phyloP scores from a whole-genome alignment of 2,888 invertebrate species.

The Oithona nana region DNA sequence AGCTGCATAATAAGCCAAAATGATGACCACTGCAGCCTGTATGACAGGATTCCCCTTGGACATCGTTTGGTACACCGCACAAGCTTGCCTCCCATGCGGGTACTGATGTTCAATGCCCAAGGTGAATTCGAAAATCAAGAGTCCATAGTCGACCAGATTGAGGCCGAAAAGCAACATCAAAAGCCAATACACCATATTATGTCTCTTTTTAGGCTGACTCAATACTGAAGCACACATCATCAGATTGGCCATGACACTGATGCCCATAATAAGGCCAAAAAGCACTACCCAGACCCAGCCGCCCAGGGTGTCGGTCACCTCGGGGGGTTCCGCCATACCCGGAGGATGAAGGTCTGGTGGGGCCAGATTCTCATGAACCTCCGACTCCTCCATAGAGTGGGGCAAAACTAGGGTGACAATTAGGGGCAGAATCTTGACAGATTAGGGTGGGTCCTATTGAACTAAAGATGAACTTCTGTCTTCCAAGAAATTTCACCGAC shows the following conservation, averaged over 20 bases:
- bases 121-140: background rate
- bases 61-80: background rate
- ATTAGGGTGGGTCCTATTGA: too few species aligned
- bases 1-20: background rate
- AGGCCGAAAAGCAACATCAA: background rate
- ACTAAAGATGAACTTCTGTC: too few species aligned
- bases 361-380: too few species aligned
- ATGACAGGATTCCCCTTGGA: background rate
- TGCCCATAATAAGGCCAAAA: background rate
- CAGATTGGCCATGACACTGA: background rate
- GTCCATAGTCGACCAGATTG: background rate
- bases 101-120: background rate
- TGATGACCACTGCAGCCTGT: background rate
- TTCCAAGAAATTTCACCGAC: too few species aligned
- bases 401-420: background rate
- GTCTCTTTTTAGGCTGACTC: background rate
- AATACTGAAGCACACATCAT: background rate
- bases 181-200: background rate
- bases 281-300: conserved; percentile 1
- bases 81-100: background rate
- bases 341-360: background rate
- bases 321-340: background rate
- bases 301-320: background rate
- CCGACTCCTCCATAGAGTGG: background rate
- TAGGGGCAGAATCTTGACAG: background rate